A percentile compares a stretch with the other conserved stretches of the same genome.
These are phyloP conservation scores for Lepidocyrtinus sp. DNA, from an alignment of 2,888 invertebrate genomes.

Conservation along the genomic window DNA sequence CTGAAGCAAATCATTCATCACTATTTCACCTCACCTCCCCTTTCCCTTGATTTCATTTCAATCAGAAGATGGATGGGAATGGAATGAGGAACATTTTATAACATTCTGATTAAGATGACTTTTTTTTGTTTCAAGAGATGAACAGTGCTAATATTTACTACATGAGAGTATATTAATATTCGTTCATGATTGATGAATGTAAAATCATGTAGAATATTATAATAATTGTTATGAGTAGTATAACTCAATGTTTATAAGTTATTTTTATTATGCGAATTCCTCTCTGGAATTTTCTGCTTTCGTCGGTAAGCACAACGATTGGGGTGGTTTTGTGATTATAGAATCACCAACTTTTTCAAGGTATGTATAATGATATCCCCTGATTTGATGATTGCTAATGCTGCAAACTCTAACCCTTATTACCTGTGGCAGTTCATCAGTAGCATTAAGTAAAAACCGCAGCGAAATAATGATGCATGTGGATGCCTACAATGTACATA, in stretches of 20 bases:
- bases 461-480: not conserved
- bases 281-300: conserved; percentile 1
- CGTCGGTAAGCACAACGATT: not conserved
- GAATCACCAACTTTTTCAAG: not conserved
- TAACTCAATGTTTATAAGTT: conserved; percentile 28
- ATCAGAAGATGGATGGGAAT: conserved; percentile 29
- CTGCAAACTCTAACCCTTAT: conserved; percentile 26
- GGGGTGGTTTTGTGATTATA: conserved; percentile 41
- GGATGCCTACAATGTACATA: not conserved
- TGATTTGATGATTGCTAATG: conserved; percentile 13
- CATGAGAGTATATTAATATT: no score
- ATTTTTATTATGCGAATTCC: conserved; percentile 1
- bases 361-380: not conserved
- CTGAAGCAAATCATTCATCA: conserved; percentile 48
- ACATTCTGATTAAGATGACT: no score
- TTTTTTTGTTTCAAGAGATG: not conserved
- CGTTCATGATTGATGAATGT: no score
- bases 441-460: conserved; percentile 12
- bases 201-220: not conserved
- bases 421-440: conserved; percentile 59
- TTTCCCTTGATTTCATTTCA: not conserved
- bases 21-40: conserved; percentile 45
- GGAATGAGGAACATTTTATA: conserved; percentile 23
- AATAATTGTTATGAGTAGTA: conserved; percentile 13
- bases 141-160: no score